Conservation (phyloP, 2,888 invertebrate genomes). For the Rotaria macrura region DNA sequence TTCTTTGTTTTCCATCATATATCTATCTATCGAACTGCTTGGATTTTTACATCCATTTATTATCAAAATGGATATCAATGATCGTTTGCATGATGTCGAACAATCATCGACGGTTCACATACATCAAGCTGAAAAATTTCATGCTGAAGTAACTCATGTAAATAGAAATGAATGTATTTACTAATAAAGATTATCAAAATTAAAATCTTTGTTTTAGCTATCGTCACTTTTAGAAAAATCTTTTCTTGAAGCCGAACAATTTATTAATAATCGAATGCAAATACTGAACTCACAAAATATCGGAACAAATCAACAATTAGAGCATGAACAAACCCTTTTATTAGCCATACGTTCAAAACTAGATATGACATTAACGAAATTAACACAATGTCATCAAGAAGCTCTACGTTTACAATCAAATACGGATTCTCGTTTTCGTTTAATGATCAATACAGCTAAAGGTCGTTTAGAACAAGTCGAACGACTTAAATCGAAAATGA, state of each 20-base stretch:
- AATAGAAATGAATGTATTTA: too few relatives aligned
- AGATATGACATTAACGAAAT: background rate
- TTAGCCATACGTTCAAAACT: background rate
- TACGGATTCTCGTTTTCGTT: background rate
- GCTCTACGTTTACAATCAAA: background rate
- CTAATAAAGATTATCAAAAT: too few relatives aligned
- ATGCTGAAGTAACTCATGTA: background rate
- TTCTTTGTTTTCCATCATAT: background rate
- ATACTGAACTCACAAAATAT: background rate
- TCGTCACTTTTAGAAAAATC: background rate
- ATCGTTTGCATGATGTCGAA: background rate
- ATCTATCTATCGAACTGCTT: background rate
- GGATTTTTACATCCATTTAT: background rate
- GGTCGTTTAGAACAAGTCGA: conserved; percentile 10
- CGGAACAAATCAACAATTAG: background rate
- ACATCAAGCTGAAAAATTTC: background rate
- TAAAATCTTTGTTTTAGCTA: background rate
- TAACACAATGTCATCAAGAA: conserved; percentile 3
- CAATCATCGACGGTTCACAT: background rate
- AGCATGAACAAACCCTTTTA: background rate
- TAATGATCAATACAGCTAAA: background rate
- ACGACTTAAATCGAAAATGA: background rate
- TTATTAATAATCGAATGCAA: background rate
- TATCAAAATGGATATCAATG: background rate
- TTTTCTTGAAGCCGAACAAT: background rate